Base-by-base conservation (phyloP, 2,797 vertebrate species). In the Champsocephalus gunnari region DNA sequence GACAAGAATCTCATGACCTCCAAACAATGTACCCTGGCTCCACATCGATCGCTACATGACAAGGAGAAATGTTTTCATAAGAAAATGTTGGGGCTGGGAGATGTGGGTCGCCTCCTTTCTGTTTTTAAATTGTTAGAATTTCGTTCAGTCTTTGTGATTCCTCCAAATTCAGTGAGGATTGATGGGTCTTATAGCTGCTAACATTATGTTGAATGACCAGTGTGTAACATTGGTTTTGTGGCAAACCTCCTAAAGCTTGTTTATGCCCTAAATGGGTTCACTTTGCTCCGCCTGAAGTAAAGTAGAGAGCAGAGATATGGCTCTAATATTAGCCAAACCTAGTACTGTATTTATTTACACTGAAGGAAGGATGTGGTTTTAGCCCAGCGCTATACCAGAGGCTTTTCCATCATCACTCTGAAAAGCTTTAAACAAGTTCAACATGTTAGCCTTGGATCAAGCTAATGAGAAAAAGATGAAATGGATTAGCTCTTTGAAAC, bases 1-100 rank as follows among this genome's bases (percentile, higher is more conserved):
- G 89, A 91, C 89, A 87, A 87, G 79, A 90, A 79, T 92, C 89
- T 83, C 82, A 87, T 90, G 89, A 89, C 88, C 89, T 90, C 83
- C 85, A 89, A 75, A 93, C 88, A 92, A 91, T 88, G 76, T 80
- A 58, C 56, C 56, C 72, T 67, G 84, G 81, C 88, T 89, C 86
- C 83, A 80, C 48, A 72, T 80, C 47, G 85, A 72, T 80, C 47
- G 85, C 79, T 65, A 60, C 68, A 70, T 78, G 82, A 82, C 82
- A 63, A 69, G 75, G 49, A 81, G 55, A 86, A 83, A 78, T 89
- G 85, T 89, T 92, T 92, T 87, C 58, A 82, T 82, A 82, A 83
- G 79, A 76, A 56, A 73, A 84, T 56, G 51, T 58, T 51, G 65
- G 32, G 17, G 49, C 59, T 71, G 1, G 19, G 65, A 50, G 45